Percentiles rank a stretch among this genome's conserved stretches.
Conservation (phyloP, 2,113 vertebrate genomes). For the Plestiodon gilberti region DNA sequence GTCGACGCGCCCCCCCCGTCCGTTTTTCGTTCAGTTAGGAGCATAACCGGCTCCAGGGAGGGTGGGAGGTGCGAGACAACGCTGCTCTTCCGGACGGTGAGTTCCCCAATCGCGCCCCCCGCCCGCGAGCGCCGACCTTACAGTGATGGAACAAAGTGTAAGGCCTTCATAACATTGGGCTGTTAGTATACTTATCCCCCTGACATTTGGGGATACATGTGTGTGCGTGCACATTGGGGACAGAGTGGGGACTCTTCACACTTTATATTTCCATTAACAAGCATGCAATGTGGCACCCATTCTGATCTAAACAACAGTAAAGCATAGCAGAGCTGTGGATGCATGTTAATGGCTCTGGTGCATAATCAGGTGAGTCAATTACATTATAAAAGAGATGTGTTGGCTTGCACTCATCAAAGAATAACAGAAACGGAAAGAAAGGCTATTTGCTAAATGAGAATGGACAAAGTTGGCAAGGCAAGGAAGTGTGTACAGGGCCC, state of each 20-base stretch:
- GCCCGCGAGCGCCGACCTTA: too few species aligned
- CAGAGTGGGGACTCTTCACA: not conserved
- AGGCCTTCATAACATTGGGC: too few species aligned
- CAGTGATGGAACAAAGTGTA: too few species aligned
- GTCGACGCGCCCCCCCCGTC: too few species aligned
- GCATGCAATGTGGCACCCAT: not conserved
- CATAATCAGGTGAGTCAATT: not conserved
- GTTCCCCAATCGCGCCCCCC: too few species aligned
- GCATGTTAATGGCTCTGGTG: not conserved
- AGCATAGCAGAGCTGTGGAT: not conserved
- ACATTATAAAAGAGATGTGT: slow-evolving; percentile 5
- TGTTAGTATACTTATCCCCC: too few species aligned
- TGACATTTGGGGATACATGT: too few species aligned
- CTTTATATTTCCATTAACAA: not conserved
- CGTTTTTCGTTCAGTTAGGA: too few species aligned
- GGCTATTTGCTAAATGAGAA: not conserved
- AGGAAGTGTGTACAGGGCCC: not conserved
- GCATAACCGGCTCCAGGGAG: too few species aligned
- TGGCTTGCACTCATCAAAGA: slow-evolving; percentile 2
- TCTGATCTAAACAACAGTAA: not conserved
- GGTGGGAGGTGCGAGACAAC: too few species aligned
- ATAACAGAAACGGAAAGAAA: slow-evolving; percentile 14
- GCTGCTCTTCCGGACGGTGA: too few species aligned
- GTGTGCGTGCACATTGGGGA: not conserved
- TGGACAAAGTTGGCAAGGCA: not conserved